A percentile compares a stretch with the other conserved stretches of the same genome.
phyloP scores from a whole-genome alignment of 2,888 invertebrate genomes.

The Caenorhabditis auriculariae region DNA sequence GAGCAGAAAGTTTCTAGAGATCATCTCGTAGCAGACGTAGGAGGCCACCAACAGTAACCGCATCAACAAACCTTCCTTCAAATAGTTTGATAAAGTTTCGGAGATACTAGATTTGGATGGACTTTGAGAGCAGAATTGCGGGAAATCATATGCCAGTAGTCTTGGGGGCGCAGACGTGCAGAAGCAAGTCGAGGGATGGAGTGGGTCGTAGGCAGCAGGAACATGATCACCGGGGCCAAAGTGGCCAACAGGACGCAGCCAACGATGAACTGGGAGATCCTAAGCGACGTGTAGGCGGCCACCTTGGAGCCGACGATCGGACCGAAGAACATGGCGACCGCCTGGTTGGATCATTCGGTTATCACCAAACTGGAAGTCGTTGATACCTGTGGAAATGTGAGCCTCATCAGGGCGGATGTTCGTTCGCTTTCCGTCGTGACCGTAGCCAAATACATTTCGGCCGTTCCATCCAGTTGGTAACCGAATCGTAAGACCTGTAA shows the following conservation, averaged over 20 bases:
- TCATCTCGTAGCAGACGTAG: slow-evolving; percentile 63
- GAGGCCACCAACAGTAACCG: slow-evolving; percentile 58
- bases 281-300: slow-evolving; percentile 58
- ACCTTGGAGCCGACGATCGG: slow-evolving; percentile 58
- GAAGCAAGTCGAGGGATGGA: slow-evolving; percentile 60
- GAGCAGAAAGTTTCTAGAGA: slow-evolving; percentile 62
- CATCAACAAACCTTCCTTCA: slow-evolving; percentile 56
- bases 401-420: slow-evolving; percentile 57
- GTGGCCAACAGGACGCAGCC: slow-evolving; percentile 50
- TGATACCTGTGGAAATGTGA: slow-evolving; percentile 56
- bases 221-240: slow-evolving; percentile 54
- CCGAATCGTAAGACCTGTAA: slow-evolving; percentile 60
- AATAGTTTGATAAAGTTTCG: no score
- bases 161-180: slow-evolving; percentile 60
- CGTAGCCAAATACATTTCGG: slow-evolving; percentile 63
- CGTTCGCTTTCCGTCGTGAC: slow-evolving; percentile 61
- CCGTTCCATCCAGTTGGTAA: slow-evolving; percentile 61
- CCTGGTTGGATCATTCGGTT: slow-evolving; percentile 24
- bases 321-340: slow-evolving; percentile 54
- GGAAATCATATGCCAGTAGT: slow-evolving; percentile 60
- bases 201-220: slow-evolving; percentile 61
- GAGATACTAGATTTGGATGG: not conserved
- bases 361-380: not conserved
- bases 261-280: slow-evolving; percentile 51
- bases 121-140: slow-evolving; percentile 43